Evolutionary conservation across 2,888 invertebrate genomes (phyloP), one percentile per base, ranked within the genome.

Genomic region (Orchestes rusci): DNA sequence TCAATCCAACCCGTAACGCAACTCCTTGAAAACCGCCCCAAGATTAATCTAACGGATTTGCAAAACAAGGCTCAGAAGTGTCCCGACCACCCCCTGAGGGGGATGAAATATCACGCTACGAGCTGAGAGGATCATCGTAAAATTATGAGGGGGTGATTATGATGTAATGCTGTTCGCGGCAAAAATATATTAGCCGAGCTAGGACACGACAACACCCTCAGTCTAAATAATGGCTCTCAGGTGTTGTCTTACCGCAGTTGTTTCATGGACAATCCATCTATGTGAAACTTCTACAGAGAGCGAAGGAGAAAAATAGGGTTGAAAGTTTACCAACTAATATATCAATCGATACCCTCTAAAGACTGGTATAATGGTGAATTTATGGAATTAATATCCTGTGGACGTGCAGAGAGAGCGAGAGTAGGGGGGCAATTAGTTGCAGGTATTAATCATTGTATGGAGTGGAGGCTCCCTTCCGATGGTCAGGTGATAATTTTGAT

Each of bases 341-440:
- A n/a, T n/a, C n/a, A n/a, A n/a, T n/a, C n/a, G n/a, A n/a, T n/a
- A n/a, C n/a, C n/a, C n/a, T n/a, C n/a, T n/a, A n/a, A n/a, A n/a
- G n/a, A n/a, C n/a, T n/a, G n/a, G n/a, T n/a, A n/a, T n/a, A n/a
- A n/a, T n/a, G n/a, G n/a, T n/a, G 50, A 64, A 64, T 64, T 65
- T 65, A 65, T 65, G 63, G 62, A 63, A 64, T 64, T 65, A 64
- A 58, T 58, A 58, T 58, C 58, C 58, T 57, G 59, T 7, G 36
- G 50, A 54, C 52, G 53, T 53, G 56, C 53, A 53, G 53, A 53
- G 55, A 53, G 50, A 45, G 44, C 47, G 47, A 37, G 51, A 40
- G 35, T 38, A 36, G 45, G 43, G 38, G 41, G 43, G 41, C 54
- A 54, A 54, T 54, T 54, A 54, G 54, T 47, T 44, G 32, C 43